A percentile compares a stretch with the other conserved stretches of the same genome.
phyloP scores from a whole-genome alignment of 2,797 vertebrate genomes.

The Anguilla pacifica region DNA sequence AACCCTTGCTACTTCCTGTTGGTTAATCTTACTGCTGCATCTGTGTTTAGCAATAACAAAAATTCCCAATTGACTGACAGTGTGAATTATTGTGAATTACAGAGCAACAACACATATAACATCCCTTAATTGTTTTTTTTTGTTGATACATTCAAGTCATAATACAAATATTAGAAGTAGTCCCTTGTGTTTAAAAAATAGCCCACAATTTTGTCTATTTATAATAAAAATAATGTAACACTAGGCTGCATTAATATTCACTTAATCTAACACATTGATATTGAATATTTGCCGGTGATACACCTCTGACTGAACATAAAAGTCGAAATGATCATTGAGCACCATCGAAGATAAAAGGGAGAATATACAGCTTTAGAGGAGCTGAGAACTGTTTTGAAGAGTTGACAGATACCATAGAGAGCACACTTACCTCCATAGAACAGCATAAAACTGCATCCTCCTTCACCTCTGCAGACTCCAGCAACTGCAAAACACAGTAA shows the following conservation, averaged over 20 bases:
- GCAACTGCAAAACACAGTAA: constrained; percentile 74
- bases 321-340: neutral
- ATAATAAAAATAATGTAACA: neutral
- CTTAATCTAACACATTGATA: neutral
- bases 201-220: neutral
- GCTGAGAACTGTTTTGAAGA: neutral
- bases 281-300: neutral
- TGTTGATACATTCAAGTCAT: neutral
- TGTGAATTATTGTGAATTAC: neutral
- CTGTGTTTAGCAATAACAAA: constrained; percentile 22
- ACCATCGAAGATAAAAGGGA: neutral
- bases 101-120: neutral
- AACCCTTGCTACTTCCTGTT: constrained; percentile 12
- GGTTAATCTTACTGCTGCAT: neutral
- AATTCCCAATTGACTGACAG: neutral
- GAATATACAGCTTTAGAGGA: neutral
- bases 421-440: constrained; percentile 89
- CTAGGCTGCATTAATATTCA: neutral
- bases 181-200: neutral
- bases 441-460: constrained; percentile 97
- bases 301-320: neutral
- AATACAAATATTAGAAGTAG: neutral
- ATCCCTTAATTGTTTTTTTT: neutral
- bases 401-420: neutral
- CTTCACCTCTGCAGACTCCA: constrained; percentile 92